Evolutionary conservation across 2,888 invertebrate genomes (phyloP), one percentile per base, ranked within the genome.

Genomic region (Archips crataeganus): DNA sequence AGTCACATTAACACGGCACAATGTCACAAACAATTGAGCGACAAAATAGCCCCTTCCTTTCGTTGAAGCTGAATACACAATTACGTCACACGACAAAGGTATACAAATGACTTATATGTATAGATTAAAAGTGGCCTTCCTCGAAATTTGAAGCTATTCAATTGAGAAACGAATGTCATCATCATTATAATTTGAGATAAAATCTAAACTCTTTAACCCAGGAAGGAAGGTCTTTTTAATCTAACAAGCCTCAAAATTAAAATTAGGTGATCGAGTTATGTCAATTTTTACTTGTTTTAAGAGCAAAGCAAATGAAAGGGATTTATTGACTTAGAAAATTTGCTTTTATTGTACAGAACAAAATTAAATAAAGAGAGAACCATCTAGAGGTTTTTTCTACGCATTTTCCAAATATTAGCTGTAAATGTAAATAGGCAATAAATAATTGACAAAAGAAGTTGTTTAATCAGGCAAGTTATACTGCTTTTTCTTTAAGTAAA

Each of bases 1-100:
- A 61, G 63, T 15, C 74, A 69, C 69, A 64, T 69, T 68, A 62
- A 13, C 67, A 59, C 69, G 32, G n/a, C 42, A 63, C 59, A 69
- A 69, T 69, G 73, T 68, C 67, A 64, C 73, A 69, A 68, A 60
- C 69, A 69, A 69, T 73, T 65, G 60, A 60, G 23, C 65, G 65
- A 65, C 65, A 36, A 70, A 74, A 74, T 74, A 60, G 59, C 62
- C 62, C 42, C 69, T 65, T 69, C 73, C 69, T 65, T 59, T 57
- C n/a, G 11, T 36, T 5, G 23, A 47, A 47, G 64, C 69, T 70
- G 65, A 70, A 65, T 60, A 61, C 65, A 70, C 60, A 36, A 74
- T 74, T 70, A 70, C 61, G 47, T 42, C 15, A 64, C 59, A 68
- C 60, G n/a, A 73, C 64, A 74, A 69, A 64, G n/a, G 11, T 39